Conservation (phyloP, 1,140 invertebrate species). For the Thaumatotibia leucotreta region DNA sequence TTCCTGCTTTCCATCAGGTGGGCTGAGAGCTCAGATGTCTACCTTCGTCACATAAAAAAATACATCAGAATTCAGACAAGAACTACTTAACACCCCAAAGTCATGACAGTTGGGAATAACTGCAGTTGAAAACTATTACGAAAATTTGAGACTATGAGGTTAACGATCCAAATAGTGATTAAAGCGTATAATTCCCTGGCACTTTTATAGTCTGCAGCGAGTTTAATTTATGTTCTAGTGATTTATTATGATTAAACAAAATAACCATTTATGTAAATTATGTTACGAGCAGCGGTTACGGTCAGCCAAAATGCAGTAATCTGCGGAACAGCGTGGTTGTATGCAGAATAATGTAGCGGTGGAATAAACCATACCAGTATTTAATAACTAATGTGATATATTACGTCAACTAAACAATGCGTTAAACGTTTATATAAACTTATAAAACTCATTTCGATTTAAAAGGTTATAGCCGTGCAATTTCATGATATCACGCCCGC, state of each 20-base stretch:
- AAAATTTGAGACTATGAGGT: neutral
- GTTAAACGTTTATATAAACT: too few species aligned
- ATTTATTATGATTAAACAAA: slow-evolving; percentile 13
- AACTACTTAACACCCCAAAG: neutral
- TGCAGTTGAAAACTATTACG: neutral
- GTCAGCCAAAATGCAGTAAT: slow-evolving; percentile 6
- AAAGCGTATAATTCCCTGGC: neutral
- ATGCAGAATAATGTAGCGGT: too few species aligned
- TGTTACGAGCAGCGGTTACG: neutral
- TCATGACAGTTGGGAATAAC: neutral
- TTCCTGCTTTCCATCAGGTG: too few species aligned
- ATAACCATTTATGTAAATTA: slow-evolving; percentile 14
- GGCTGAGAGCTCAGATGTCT: too few species aligned
- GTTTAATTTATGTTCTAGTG: slow-evolving; percentile 1
- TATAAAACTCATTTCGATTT: too few species aligned
- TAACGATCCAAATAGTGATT: slow-evolving; percentile 13
- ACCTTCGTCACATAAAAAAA: too few species aligned
- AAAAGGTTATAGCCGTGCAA: too few species aligned
- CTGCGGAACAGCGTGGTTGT: neutral
- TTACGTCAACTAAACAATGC: neutral
- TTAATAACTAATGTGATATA: neutral
- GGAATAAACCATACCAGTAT: neutral
- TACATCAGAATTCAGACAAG: too few species aligned
- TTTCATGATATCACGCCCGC: too few species aligned
- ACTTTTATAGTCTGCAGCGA: slow-evolving; percentile 5